Evolutionary conservation across 2,113 vertebrate species (phyloP).

Genomic region (Axis porcinus): DNA sequence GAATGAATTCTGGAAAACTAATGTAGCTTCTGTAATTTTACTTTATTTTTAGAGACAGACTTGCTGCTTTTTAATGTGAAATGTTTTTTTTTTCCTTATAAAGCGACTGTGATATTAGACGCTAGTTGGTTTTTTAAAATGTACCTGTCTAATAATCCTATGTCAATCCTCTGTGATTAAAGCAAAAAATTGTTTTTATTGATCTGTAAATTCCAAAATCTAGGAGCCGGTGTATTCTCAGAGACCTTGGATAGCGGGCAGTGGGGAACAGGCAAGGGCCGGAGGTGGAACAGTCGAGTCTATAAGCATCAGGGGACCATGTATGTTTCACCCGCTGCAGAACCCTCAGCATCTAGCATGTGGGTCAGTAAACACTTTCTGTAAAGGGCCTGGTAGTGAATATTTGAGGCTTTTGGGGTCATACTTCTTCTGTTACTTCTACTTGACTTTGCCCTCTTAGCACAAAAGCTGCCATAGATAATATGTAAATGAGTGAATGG

Average conservation of each 20-base stretch:
- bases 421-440: background rate
- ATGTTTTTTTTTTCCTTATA: background rate
- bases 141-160: background rate
- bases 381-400: background rate
- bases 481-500: background rate
- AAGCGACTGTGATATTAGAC: background rate
- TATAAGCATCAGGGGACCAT: accelerated
- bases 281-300: background rate
- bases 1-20: background rate
- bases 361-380: background rate
- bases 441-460: background rate
- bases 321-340: background rate
- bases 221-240: background rate
- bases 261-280: background rate
- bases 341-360: background rate
- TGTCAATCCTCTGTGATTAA: background rate
- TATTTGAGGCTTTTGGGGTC: background rate
- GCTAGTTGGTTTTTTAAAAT: background rate
- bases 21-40: background rate
- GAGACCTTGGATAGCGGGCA: background rate
- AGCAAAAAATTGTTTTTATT: background rate
- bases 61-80: background rate
- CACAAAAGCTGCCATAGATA: background rate
- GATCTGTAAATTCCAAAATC: background rate
- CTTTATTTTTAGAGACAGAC: background rate